Percentiles rank a stretch among this genome's conserved stretches.
Evolutionary conservation across 2,113 vertebrate species (phyloP).

Genomic region (Rhea pennata): DNA sequence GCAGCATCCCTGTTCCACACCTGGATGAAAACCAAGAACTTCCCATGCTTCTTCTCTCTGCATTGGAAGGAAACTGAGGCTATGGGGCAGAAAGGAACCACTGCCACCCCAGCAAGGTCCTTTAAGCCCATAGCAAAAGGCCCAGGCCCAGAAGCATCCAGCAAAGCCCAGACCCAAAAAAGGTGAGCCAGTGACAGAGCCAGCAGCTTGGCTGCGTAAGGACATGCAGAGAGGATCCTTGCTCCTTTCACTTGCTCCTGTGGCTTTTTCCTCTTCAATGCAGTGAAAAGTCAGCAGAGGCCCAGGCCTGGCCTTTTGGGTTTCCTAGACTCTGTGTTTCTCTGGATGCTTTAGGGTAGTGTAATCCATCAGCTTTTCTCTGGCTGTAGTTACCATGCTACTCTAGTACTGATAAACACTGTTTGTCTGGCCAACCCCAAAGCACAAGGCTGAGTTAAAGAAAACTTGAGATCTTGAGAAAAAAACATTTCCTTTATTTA

Average conservation of each 20-base stretch:
- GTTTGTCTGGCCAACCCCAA: accelerated
- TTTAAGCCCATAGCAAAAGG: neutral
- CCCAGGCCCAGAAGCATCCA: neutral
- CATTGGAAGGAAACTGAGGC: neutral
- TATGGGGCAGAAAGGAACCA: neutral
- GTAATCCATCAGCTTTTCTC: neutral
- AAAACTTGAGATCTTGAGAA: neutral
- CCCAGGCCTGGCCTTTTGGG: neutral
- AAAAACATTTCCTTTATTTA: slow-evolving; percentile 10
- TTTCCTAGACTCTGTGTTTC: neutral
- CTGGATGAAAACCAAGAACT: neutral
- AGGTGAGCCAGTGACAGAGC: neutral
- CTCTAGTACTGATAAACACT: neutral
- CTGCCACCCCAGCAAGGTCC: neutral
- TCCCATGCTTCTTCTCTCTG: neutral
- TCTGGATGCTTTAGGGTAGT: neutral
- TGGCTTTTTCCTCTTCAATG: neutral
- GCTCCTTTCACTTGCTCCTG: neutral
- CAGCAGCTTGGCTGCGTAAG: neutral
- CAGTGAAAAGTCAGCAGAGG: neutral
- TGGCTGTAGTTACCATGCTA: neutral
- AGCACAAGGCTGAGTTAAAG: neutral
- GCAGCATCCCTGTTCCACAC: neutral
- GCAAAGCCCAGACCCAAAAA: neutral
- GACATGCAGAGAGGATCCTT: neutral